Evolutionary conservation across 2,113 vertebrate genomes (phyloP), one percentile per base, ranked within the genome.

Genomic region (Periophthalmodon schlosseri): DNA sequence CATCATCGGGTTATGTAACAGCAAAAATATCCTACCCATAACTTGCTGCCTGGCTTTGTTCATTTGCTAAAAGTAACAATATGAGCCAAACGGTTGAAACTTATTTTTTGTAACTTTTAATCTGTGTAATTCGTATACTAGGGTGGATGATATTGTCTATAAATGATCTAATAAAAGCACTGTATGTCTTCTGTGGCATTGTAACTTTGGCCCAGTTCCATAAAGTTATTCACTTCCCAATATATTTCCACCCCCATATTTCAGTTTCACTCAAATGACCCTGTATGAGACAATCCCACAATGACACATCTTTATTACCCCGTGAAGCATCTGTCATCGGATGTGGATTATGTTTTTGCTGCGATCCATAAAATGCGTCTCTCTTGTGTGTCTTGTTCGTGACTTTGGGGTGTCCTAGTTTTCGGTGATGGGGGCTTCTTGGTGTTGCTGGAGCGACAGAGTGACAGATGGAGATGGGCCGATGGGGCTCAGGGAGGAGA

Each of bases 401-500:
- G 76, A 82, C 79, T 79, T 88, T 71, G 85, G 61, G 0, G 75
- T 86, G 89, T 86, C 87, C 91, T 91, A 91, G 84, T 92, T 92
- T 44, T 90, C 85, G 11, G 75, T 5, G 57, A 24, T 14, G 63
- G 63, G 33, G 79, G 74, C 79, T 88, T 78, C 87, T 84, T 78
- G 84, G 87, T 89, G 74, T 74, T 85, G 76, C 70, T 78, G 87
- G 86, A 69, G 74, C 86, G 86, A 87, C 88, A 85, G 87, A 83
- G 87, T 89, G 91, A 91, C 87, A 87, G 89, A 90, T 87, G 86
- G 86, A 89, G 87, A 88, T 78, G 86, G 86, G 87, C 87, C 85
- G 83, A 84, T 80, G 89, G 86, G 86, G 73, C 85, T 88, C 71
- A 65, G 88, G 82, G 87, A 87, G 70, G 70, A 77, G 73, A 86